phyloP scores from a whole-genome alignment of 2,797 vertebrate species.

The Enteromius viviparus region DNA sequence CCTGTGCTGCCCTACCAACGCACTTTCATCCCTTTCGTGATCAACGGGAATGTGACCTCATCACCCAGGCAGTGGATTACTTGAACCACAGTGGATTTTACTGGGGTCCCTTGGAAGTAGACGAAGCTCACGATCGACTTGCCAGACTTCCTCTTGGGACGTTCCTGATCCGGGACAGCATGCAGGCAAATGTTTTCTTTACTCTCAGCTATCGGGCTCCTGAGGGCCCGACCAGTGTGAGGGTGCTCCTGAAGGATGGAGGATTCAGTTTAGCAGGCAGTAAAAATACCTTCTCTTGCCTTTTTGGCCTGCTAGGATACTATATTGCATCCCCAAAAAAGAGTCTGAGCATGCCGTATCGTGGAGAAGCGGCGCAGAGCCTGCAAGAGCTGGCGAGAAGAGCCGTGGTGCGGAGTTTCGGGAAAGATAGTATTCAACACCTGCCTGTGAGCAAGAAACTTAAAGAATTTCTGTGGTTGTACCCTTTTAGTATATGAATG shows the following conservation, averaged over 20 bases:
- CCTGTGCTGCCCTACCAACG: conserved; percentile 63
- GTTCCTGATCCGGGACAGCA: conserved; percentile 93
- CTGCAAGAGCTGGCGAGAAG: conserved; percentile 90
- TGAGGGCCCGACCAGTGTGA: conserved; percentile 87
- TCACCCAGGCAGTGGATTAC: conserved; percentile 82
- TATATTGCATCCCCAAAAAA: conserved; percentile 85
- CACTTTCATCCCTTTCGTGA: conserved; percentile 88
- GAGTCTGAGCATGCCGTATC: conserved; percentile 84
- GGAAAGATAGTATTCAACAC: conserved; percentile 78
- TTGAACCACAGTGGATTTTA: conserved; percentile 91
- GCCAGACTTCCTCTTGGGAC: conserved; percentile 78
- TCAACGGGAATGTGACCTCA: conserved; percentile 81
- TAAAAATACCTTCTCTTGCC: conserved; percentile 84
- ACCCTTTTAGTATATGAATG: conserved; percentile 82
- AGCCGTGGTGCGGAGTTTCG: conserved; percentile 79
- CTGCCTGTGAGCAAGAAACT: conserved; percentile 80
- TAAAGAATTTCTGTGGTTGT: conserved; percentile 84
- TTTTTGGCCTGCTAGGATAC: conserved; percentile 88
- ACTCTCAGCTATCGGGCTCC: conserved; percentile 90
- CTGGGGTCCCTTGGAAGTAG: conserved; percentile 90
- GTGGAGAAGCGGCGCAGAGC: conserved; percentile 80
- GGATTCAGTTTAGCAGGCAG: conserved; percentile 89
- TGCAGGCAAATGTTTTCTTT: conserved; percentile 91
- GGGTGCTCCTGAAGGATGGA: conserved; percentile 84
- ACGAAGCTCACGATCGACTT: conserved; percentile 84